A percentile compares a stretch with the other conserved stretches of the same genome.
These are phyloP conservation scores for Percopsis omiscomaycus DNA, from an alignment of 2,797 vertebrate species.

Conservation along the genomic window DNA sequence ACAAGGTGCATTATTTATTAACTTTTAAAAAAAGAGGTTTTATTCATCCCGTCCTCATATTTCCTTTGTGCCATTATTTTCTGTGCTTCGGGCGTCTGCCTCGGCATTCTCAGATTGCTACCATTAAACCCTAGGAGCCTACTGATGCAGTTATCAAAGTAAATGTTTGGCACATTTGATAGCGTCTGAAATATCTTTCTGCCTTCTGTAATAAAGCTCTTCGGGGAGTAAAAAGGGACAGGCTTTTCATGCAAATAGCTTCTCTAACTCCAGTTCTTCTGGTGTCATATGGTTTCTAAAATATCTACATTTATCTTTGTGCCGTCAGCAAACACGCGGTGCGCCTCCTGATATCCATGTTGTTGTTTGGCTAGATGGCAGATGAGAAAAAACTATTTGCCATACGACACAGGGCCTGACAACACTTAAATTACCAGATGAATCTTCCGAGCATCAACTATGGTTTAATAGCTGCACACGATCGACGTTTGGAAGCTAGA, in stretches of 20 bases:
- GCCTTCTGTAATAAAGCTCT: slow-evolving; percentile 73
- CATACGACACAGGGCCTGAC: slow-evolving; percentile 48
- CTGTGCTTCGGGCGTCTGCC: slow-evolving; percentile 62
- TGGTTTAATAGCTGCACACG: slow-evolving; percentile 42
- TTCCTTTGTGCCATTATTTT: slow-evolving; percentile 63
- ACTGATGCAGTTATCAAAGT: slow-evolving; percentile 77
- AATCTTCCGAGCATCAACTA: slow-evolving; percentile 35
- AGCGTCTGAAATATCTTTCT: slow-evolving; percentile 74
- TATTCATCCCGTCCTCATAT: slow-evolving; percentile 65
- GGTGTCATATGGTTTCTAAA: slow-evolving; percentile 59
- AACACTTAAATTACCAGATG: slow-evolving; percentile 61
- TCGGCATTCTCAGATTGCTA: slow-evolving; percentile 68
- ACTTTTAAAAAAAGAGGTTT: slow-evolving; percentile 70
- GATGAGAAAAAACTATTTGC: slow-evolving; percentile 40
- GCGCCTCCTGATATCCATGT: slow-evolving; percentile 44
- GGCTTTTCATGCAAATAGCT: slow-evolving; percentile 72
- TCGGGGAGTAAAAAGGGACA: slow-evolving; percentile 61
- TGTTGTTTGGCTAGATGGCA: slow-evolving; percentile 50
- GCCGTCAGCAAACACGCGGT: slow-evolving; percentile 59
- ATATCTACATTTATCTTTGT: slow-evolving; percentile 61
- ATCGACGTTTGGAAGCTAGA: slow-evolving; percentile 46
- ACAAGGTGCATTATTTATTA: slow-evolving; percentile 75
- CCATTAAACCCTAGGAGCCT: slow-evolving; percentile 74
- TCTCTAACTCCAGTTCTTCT: slow-evolving; percentile 39
- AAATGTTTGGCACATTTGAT: slow-evolving; percentile 75